Conservation (phyloP, 1,140 invertebrate species). For the Drosophila funebris region DNA sequence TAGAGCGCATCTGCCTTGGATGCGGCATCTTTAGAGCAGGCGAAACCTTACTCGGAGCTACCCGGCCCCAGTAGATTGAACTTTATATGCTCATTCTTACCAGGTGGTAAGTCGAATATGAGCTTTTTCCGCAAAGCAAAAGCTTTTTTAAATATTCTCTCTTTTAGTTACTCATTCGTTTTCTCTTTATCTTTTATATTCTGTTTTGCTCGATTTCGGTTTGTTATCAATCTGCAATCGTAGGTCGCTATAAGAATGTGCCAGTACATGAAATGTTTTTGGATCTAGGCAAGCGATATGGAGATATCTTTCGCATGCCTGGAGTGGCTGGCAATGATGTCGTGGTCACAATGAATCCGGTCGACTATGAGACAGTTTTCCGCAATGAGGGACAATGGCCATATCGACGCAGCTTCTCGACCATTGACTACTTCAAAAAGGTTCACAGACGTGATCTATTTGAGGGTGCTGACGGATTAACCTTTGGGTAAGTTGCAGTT, state of each 20-base stretch:
- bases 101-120: conserved; percentile 60
- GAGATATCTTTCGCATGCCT: conserved; percentile 64
- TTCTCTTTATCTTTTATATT: neutral
- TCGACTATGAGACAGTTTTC: conserved; percentile 67
- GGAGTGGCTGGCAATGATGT: conserved; percentile 58
- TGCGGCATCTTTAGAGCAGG: conserved; percentile 36
- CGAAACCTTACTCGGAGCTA: conserved; percentile 63
- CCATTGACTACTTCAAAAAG: conserved; percentile 64
- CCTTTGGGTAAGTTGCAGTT: conserved; percentile 48
- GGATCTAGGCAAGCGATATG: conserved; percentile 55
- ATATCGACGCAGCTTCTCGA: conserved; percentile 54
- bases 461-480: conserved; percentile 57
- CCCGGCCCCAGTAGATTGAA: conserved; percentile 62
- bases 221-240: conserved; percentile 3
- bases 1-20: neutral
- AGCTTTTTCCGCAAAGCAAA: conserved; percentile 12
- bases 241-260: conserved; percentile 58
- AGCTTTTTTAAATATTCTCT: neutral
- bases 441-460: conserved; percentile 62
- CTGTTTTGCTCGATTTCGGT: neutral
- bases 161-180: neutral
- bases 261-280: conserved; percentile 62
- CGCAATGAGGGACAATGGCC: conserved; percentile 77
- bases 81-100: conserved; percentile 62
- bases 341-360: conserved; percentile 67